Evolutionary conservation across 2,888 invertebrate genomes (phyloP).

Genomic region (Eretmocerus hayati): DNA sequence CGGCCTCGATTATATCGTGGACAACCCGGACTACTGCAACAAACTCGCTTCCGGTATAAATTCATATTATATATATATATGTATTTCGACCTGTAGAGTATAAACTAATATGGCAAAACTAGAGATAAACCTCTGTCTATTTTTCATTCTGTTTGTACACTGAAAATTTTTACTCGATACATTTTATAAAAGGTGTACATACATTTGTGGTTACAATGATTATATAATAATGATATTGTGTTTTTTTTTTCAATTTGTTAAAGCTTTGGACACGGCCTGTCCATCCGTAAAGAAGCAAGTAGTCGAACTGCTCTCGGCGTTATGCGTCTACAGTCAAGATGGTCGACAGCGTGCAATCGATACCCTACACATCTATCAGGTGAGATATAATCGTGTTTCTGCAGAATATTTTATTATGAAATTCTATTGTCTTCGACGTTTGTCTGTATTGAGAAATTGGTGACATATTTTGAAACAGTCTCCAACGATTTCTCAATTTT

Average conservation of each 20-base stretch:
- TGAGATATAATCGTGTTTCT: no score
- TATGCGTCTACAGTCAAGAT: constrained; percentile 89
- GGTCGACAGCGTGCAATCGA: constrained; percentile 82
- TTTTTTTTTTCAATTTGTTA: neutral
- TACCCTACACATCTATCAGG: constrained; percentile 89
- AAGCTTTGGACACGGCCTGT: constrained; percentile 85
- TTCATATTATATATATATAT: neutral
- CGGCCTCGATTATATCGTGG: constrained; percentile 89
- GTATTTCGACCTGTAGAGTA: no score
- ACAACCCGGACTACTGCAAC: constrained; percentile 84
- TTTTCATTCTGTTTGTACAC: neutral
- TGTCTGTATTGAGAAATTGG: no score
- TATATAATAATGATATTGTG: neutral
- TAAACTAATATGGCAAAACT: no score
- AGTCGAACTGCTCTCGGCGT: constrained; percentile 87
- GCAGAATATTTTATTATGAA: no score
- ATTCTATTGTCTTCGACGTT: no score
- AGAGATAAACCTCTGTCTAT: no score
- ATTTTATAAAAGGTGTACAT: no score
- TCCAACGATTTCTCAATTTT: no score
- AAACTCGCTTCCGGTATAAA: constrained; percentile 76
- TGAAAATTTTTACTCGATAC: neutral
- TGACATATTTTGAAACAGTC: no score
- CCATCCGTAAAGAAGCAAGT: constrained; percentile 88
- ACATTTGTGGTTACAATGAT: no score